Evolutionary conservation across 1,140 invertebrate genomes (phyloP), one percentile per base, ranked within the genome.

Genomic region (Elymnias hypermnestra): DNA sequence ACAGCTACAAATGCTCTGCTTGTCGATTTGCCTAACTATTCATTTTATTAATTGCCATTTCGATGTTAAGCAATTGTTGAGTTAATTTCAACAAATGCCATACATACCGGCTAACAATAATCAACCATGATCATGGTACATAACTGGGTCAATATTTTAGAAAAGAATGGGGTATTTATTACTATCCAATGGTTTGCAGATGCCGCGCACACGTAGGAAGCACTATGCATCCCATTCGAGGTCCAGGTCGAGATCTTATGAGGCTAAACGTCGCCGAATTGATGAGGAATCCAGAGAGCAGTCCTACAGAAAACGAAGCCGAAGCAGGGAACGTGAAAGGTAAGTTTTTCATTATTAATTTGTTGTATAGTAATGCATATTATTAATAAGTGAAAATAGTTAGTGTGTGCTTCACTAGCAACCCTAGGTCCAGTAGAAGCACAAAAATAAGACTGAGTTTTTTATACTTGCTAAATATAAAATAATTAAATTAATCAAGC

Each of bases 171-270:
- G 18, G 3, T 38, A 4, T 19, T 23, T 17, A 38, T 42, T 36
- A 28, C 29, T 43, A 22, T 14, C 8, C 3, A 14, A 40, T 35
- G 28, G 10, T 62, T 89, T 90, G 2, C 82, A 94, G 92, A 94
- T 94, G 93, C 93, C 93, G 57, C 89, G 92, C 65, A 92, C 90
- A 60, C 89, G 92, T 53, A 92, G 92, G 83, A 92, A 92, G 86
- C 91, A 93, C 74, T 92, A 92, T 60, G 90, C 89, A 22, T 91
- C 91, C 37, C 90, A 91, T 56, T 92, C 91, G 42, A 66, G 83
- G 15, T 78, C 84, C 1, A 54, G 77, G 5, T 86, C 83, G 0
- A 57, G 77, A 8, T 83, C 88, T 2, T 87, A 88, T 42, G 88
- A 88, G 42, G 86, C 86, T 21, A 89, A 89, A 60, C 67, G 88